phyloP scores from a whole-genome alignment of 1,140 invertebrate species.

The Caenorhabditis inopinata region DNA sequence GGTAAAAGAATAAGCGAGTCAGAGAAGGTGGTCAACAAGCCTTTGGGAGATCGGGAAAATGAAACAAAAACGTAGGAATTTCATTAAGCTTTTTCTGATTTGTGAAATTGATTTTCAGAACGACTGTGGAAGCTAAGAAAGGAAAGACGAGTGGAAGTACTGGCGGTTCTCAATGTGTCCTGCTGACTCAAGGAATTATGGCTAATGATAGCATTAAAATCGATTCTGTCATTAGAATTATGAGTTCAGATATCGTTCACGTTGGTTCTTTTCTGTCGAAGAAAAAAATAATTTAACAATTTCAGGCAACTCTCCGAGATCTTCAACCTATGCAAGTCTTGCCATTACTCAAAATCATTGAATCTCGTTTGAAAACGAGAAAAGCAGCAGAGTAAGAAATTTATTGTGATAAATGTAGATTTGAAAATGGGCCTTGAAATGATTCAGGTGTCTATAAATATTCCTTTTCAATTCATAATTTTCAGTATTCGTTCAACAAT shows the following conservation, averaged over 20 bases:
- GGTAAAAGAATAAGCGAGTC: background rate
- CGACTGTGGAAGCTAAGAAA: background rate
- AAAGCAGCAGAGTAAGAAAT: slow-evolving; percentile 30
- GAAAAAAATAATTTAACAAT: background rate
- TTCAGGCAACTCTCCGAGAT: slow-evolving; percentile 39
- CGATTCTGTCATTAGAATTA: slow-evolving; percentile 35
- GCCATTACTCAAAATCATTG: slow-evolving; percentile 46
- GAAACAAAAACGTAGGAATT: background rate
- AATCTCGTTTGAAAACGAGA: slow-evolving; percentile 39
- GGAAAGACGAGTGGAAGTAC: background rate
- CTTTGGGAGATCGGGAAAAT: background rate
- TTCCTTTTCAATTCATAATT: background rate
- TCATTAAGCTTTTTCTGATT: background rate
- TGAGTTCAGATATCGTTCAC: slow-evolving; percentile 23
- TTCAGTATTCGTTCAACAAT: slow-evolving; percentile 49
- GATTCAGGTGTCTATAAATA: background rate
- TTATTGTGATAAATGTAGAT: background rate
- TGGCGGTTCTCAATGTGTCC: slow-evolving; percentile 41
- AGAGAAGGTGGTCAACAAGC: background rate
- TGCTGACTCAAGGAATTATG: slow-evolving; percentile 46
- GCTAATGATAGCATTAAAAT: slow-evolving; percentile 43
- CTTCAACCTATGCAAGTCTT: slow-evolving; percentile 41
- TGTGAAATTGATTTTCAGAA: background rate
- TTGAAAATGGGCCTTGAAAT: background rate
- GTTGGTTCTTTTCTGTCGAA: slow-evolving; percentile 15